Evolutionary conservation across 1,140 invertebrate genomes (phyloP).

Genomic region (Paraescarpia echinospica): DNA sequence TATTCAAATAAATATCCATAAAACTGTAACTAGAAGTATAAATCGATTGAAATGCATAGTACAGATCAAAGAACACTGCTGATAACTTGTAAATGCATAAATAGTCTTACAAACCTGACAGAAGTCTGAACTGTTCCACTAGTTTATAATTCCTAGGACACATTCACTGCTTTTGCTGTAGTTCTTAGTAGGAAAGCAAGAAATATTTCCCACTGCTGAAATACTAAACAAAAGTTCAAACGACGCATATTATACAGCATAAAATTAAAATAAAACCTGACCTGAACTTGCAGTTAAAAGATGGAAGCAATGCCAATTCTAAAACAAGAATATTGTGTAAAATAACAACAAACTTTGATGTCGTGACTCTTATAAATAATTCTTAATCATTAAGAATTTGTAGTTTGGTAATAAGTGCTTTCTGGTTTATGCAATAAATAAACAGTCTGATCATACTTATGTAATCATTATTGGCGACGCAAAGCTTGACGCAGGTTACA

Average conservation of each 20-base stretch:
- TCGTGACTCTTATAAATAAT: neutral
- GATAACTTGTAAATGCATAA: neutral
- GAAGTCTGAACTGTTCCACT: neutral
- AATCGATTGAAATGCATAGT: neutral
- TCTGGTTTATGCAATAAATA: neutral
- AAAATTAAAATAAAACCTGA: neutral
- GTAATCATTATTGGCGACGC: no score
- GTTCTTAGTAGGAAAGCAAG: neutral
- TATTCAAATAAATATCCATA: slow-evolving; percentile 15
- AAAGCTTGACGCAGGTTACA: no score
- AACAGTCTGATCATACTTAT: neutral
- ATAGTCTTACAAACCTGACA: neutral
- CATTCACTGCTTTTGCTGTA: neutral
- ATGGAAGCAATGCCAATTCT: neutral
- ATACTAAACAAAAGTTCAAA: neutral
- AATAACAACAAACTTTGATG: neutral
- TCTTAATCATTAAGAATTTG: neutral
- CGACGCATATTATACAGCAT: neutral
- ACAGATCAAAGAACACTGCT: neutral
- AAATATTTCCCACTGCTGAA: neutral
- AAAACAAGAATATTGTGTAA: neutral
- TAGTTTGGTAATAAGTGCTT: neutral
- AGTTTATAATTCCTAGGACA: neutral
- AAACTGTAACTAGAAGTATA: neutral
- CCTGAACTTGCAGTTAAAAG: no score